phyloP scores from a whole-genome alignment of 2,888 invertebrate species.

The Drosophila mulleri region DNA sequence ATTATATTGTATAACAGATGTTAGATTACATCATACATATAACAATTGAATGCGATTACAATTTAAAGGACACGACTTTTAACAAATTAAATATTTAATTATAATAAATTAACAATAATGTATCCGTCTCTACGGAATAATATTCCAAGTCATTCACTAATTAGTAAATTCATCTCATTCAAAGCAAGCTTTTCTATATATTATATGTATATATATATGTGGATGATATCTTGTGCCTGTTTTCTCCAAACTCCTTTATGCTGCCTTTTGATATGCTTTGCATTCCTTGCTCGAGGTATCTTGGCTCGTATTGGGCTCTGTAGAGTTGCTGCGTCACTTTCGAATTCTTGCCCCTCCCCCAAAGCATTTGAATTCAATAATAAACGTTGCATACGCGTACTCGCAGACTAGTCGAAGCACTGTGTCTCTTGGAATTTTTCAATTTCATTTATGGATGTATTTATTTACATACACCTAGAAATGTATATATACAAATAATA shows the following conservation, averaged over 20 bases:
- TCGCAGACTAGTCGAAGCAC: slow-evolving; percentile 33
- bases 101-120: too few species aligned
- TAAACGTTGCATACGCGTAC: slow-evolving; percentile 54
- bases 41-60: not conserved
- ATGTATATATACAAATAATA: not conserved
- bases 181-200: not conserved
- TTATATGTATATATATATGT: too few species aligned
- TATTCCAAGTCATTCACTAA: too few species aligned
- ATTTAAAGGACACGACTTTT: too few species aligned
- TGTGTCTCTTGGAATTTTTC: slow-evolving; percentile 65
- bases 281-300: not conserved
- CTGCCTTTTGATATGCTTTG: not conserved
- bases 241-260: not conserved
- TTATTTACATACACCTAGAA: slow-evolving; percentile 32
- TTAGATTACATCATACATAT: too few species aligned
- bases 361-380: slow-evolving; percentile 54
- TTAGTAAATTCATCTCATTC: too few species aligned
- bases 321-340: slow-evolving; percentile 11
- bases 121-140: too few species aligned
- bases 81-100: too few species aligned
- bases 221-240: not conserved
- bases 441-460: slow-evolving; percentile 54
- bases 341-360: slow-evolving; percentile 17
- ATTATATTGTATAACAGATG: too few species aligned
- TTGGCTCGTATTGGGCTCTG: not conserved